Evolutionary conservation across 2,113 vertebrate genomes (phyloP), one percentile per base, ranked within the genome.

Genomic region (Malurus cyaneus): DNA sequence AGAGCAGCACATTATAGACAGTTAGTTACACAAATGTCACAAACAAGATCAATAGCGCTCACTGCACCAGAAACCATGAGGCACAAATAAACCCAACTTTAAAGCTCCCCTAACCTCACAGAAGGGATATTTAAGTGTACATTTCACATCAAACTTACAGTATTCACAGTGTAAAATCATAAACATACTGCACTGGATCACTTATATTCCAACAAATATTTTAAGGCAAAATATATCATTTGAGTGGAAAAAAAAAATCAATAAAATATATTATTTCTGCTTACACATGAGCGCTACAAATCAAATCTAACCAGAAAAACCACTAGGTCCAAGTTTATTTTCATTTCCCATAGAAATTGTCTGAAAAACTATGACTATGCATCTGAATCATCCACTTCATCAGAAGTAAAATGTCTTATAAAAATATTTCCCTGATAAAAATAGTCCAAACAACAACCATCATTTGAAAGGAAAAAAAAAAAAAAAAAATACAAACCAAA

Each of bases 111-210:
- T 59, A 71, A 44, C 3, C 12, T 67, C 44, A 53, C 25, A 49
- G 47, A 66, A 78, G 1, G 6, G 9, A 1, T 23, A 15, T 31
- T 29, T 23, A 34, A 47, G 1, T 3, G 25, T 0, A 36, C 0
- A 28, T 18, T 47, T 61, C 9, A 6, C 16, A 32, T 31, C 18
- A 64, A 52, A 23, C 11, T 53, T 46, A 14, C 1, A 79, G 9
- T 6, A 50, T 3, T 34, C 18, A 36, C 11, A n/a, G 9, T 18
- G 20, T 21, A 8, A 64, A 60, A 56, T 28, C 49, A 57, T 11
- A 47, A 2, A 60, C 11, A 15, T n/a, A 12, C 2, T 52, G 10
- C 4, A 50, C 29, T 36, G 29, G 8, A 64, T 44, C 23, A 39
- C n/a, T 20, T 49, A 19, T 3, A 44, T 3, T 41, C 24, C 7